A percentile compares a stretch with the other conserved stretches of the same genome.
phyloP scores from a whole-genome alignment of 23 tunicate genomes.

The Ascidia mentula region DNA sequence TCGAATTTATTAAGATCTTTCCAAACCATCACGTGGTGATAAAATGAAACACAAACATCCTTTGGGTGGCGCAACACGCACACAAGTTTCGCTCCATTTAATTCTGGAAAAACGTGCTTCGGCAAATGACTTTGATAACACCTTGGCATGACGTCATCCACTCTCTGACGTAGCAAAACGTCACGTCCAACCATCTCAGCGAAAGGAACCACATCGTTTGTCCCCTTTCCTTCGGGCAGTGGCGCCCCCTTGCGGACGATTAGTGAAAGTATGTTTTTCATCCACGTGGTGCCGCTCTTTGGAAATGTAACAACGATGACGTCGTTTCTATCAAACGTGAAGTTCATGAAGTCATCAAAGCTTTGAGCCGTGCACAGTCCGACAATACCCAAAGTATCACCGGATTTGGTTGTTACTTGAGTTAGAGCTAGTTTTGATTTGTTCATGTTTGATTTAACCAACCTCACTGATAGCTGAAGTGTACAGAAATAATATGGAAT shows the following conservation, averaged over 20 bases:
- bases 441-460: too few relatives aligned
- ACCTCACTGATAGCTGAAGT: too few relatives aligned
- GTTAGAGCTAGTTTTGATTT: too few relatives aligned
- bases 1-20: not conserved
- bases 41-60: constrained; percentile 24
- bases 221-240: not conserved
- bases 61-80: too few relatives aligned
- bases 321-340: constrained; percentile 4
- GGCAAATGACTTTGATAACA: constrained; percentile 14
- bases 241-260: not conserved
- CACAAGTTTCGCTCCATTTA: too few relatives aligned
- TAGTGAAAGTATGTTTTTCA: constrained; percentile 2
- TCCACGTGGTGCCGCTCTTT: constrained; percentile 39
- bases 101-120: not conserved
- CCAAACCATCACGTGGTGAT: not conserved
- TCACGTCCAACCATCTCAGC: not conserved
- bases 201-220: not conserved
- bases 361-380: not conserved
- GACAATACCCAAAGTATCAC: not conserved
- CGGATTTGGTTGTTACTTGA: constrained; percentile 5
- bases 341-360: constrained; percentile 1
- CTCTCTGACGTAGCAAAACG: not conserved
- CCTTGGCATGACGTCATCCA: not conserved
- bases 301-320: constrained; percentile 18
- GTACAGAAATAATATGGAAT: too few relatives aligned